A percentile compares a stretch with the other conserved stretches of the same genome.
Evolutionary conservation across 2,797 vertebrate genomes (phyloP).

Genomic region (Myoxocephalus aenaeus): DNA sequence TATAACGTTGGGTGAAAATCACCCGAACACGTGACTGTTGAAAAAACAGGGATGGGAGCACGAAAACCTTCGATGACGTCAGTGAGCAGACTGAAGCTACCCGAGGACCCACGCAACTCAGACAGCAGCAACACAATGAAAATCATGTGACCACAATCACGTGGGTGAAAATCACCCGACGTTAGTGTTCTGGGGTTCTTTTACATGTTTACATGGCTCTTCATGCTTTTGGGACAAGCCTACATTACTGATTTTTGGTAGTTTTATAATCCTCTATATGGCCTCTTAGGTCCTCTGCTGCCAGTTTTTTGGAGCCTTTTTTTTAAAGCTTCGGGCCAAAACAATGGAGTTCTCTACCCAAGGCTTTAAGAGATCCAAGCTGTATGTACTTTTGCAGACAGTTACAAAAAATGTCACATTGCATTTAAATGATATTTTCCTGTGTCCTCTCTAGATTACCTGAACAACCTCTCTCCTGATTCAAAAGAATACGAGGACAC

Average conservation of each 20-base stretch:
- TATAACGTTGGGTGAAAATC: no score
- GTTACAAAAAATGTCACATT: background rate
- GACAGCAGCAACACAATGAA: no score
- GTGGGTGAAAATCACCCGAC: no score
- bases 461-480: slow-evolving; percentile 97
- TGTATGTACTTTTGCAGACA: background rate
- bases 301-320: background rate
- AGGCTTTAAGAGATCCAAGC: background rate
- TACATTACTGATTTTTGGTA: no score
- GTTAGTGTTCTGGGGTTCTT: no score
- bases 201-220: background rate
- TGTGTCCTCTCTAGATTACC: slow-evolving; percentile 88
- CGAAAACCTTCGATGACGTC: no score
- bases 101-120: no score
- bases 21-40: no score
- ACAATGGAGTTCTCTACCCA: background rate
- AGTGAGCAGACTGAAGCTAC: no score
- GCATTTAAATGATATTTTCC: background rate
- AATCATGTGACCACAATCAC: no score
- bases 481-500: slow-evolving; percentile 95
- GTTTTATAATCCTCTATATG: background rate
- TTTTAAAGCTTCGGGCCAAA: background rate
- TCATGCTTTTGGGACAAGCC: background rate
- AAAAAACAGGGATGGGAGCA: no score
- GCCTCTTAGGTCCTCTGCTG: background rate